Evolutionary conservation across 2,113 vertebrate species (phyloP).

Genomic region (Mus spicilegus): DNA sequence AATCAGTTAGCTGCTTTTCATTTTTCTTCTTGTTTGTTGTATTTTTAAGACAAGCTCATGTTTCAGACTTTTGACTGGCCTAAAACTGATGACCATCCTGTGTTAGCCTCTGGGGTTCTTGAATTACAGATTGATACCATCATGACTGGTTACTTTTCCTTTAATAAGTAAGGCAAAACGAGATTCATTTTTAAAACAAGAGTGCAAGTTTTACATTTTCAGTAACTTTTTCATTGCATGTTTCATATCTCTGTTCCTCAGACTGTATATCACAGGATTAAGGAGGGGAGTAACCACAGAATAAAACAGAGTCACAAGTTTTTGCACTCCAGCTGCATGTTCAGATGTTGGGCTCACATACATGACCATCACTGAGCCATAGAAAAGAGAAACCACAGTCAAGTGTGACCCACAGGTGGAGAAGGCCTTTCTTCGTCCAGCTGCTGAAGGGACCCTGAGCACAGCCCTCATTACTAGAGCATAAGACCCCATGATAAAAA

Average conservation of each 20-base stretch:
- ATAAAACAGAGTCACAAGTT: conserved; percentile 77
- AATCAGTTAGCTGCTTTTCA: background rate
- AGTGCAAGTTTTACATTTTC: background rate
- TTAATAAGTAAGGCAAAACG: background rate
- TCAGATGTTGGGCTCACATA: conserved; percentile 77
- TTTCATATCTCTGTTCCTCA: conserved; percentile 80
- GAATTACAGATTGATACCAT: background rate
- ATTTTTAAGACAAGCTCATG: background rate
- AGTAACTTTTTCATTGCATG: conserved; percentile 68
- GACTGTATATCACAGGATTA: conserved; percentile 79
- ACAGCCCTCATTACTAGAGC: conserved; percentile 68
- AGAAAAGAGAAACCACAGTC: conserved; percentile 81
- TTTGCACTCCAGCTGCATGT: conserved; percentile 55
- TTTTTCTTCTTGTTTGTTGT: background rate
- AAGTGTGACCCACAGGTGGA: conserved; percentile 82
- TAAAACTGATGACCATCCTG: background rate
- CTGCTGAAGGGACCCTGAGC: conserved; percentile 68
- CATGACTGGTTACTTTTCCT: background rate
- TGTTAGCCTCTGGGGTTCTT: background rate
- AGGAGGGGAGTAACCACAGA: conserved; percentile 75
- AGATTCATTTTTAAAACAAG: conserved; percentile 20
- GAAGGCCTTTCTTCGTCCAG: conserved; percentile 76
- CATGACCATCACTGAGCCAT: conserved; percentile 80
- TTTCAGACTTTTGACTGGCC: background rate
- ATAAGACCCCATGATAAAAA: conserved; percentile 77